Evolutionary conservation across 2,888 invertebrate genomes (phyloP), one percentile per base, ranked within the genome.

Genomic region (Lasioglossum villosulum): DNA sequence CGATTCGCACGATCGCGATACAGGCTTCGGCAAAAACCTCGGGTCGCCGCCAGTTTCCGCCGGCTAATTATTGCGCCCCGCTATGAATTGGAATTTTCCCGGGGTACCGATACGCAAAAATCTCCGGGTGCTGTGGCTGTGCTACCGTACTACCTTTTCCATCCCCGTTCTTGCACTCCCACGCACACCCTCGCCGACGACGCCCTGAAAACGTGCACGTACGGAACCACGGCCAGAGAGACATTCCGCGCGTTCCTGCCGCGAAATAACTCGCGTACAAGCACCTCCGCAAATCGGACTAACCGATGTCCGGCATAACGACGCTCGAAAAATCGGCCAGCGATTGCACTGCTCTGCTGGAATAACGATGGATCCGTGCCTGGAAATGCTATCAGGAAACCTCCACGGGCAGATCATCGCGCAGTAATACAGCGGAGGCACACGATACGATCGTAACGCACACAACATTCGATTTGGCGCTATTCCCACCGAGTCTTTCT

Each of bases 1-100:
- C 77, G 80, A 86, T 85, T 73, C 85, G 86, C 82, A 79, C 27
- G 76, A 86, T 86, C 76, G 75, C 76, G 86, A 86, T 79, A 76
- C 79, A 79, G 27, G 27, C 8, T 16, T 34, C 39, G 16, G 76
- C 30, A 75, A 84, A 83, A 84, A 80, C 52, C 76, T n/a, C 27
- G 34, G 23, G 34, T 34, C 37, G 45, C 68, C 37, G 37, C 76
- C 74, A n/a, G 48, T 80, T 68, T 56, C 68, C 37, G n/a, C 74
- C 74, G 56, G 81, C 79, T 84, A 84, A 84, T 86, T 84, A 84
- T 80, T 42, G 39, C 81, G 63, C 5, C 56, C n/a, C 75, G 27
- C 39, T 78, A 83, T 84, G 84, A 86, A 86, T 84, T 78, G 70
- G 86, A 81, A 84, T 84, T 86, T 75, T 73, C 37, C 19, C 75